Percentiles rank a stretch among this genome's conserved stretches.
Conservation (phyloP, 2,113 vertebrate genomes). For the Protomyctophum bolini region DNA sequence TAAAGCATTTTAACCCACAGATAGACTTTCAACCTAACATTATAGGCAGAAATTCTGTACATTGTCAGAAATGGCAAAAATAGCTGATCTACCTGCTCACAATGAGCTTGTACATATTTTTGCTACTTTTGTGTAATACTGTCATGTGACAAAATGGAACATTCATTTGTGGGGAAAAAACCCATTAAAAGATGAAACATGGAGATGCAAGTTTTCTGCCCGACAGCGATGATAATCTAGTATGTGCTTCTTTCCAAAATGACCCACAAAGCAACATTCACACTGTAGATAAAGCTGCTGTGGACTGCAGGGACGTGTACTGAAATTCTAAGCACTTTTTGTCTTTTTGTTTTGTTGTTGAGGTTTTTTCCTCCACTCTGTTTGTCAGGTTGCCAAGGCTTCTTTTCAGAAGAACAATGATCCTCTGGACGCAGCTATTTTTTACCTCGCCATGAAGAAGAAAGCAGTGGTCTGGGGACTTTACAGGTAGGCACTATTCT, state of each 20-base stretch:
- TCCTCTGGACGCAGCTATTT: conserved; percentile 95
- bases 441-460: conserved; percentile 97
- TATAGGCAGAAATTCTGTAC: too few relatives aligned
- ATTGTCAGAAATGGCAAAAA: too few relatives aligned
- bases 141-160: too few relatives aligned
- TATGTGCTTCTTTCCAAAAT: conserved; percentile 21
- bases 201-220: too few relatives aligned
- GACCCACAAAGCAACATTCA: conserved; percentile 30
- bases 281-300: conserved; percentile 26
- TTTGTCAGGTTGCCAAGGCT: conserved; percentile 92
- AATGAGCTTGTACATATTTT: too few relatives aligned
- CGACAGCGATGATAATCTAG: neutral
- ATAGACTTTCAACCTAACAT: too few relatives aligned
- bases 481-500: conserved; percentile 84
- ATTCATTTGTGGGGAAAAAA: too few relatives aligned
- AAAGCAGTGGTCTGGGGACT: conserved; percentile 97
- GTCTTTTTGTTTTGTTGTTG: neutral
- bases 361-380: neutral
- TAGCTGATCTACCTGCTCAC: too few relatives aligned
- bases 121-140: too few relatives aligned
- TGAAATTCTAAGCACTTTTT: conserved; percentile 20
- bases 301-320: conserved; percentile 1
- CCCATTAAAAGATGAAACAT: too few relatives aligned
- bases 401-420: conserved; percentile 92
- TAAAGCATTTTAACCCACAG: too few relatives aligned